Conservation (phyloP, 2,113 vertebrate genomes). For the Prinia subflava region DNA sequence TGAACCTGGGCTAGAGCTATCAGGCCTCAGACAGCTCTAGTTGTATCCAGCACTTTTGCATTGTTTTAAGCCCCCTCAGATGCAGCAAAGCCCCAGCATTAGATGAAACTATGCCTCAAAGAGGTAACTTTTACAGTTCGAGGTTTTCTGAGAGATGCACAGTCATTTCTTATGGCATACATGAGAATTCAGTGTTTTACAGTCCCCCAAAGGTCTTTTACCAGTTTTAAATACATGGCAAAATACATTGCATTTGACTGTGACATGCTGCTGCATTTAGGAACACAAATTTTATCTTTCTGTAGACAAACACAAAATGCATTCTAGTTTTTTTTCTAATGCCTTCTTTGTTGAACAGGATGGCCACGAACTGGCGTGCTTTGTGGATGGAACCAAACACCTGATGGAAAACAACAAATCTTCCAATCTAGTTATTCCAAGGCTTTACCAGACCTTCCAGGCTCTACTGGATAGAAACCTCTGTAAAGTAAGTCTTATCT, state of each 20-base stretch:
- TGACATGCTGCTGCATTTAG: background rate
- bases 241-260: rapidly evolving
- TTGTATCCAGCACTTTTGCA: background rate
- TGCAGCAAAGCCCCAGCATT: background rate
- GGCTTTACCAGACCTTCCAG: background rate
- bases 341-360: background rate
- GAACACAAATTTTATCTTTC: background rate
- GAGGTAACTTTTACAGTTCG: background rate
- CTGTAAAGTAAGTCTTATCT: constrained; percentile 28
- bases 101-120: background rate
- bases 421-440: rapidly evolving
- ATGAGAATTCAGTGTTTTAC: background rate
- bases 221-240: background rate
- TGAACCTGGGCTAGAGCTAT: background rate
- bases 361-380: constrained; percentile 23
- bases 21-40: background rate
- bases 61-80: background rate
- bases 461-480: background rate
- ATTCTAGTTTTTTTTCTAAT: background rate
- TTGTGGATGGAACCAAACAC: constrained; percentile 23
- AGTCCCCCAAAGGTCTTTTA: background rate
- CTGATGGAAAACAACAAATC: background rate
- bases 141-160: background rate
- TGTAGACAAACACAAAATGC: background rate
- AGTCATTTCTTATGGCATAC: rapidly evolving